phyloP scores from a whole-genome alignment of 2,113 vertebrate genomes.

The Neotoma lepida region DNA sequence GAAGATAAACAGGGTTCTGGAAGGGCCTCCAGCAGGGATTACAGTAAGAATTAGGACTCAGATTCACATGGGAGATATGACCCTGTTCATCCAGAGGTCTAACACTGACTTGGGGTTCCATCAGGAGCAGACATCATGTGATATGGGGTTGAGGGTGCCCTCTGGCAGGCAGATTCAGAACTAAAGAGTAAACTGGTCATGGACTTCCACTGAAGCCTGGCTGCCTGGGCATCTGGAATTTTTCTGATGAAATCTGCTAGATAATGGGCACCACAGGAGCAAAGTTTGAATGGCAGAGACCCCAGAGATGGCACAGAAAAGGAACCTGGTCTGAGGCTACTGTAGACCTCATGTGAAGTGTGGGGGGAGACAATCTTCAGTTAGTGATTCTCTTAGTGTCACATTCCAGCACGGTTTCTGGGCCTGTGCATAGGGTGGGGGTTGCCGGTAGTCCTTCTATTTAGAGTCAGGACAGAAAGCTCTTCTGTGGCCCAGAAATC shows the following conservation, averaged over 20 bases:
- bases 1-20: not conserved
- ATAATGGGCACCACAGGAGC: too few species aligned
- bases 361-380: not conserved
- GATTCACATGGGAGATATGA: not conserved
- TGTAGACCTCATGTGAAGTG: not conserved
- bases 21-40: not conserved
- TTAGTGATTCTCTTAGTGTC: not conserved
- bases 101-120: not conserved
- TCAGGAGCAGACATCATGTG: not conserved
- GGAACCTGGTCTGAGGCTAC: not conserved
- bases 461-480: constrained; percentile 41
- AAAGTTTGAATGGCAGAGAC: not conserved
- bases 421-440: not conserved
- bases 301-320: not conserved
- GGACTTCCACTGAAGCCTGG: not conserved
- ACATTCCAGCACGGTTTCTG: not conserved
- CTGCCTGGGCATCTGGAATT: not conserved
- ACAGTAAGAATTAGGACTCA: not conserved
- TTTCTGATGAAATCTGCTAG: not conserved
- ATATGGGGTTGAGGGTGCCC: too few species aligned
- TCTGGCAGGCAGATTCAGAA: not conserved
- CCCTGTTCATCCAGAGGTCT: not conserved
- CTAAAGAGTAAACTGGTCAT: not conserved
- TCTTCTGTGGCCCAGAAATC: constrained; percentile 69
- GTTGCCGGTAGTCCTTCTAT: not conserved